phyloP scores from a whole-genome alignment of 2,797 vertebrate species.

The Kryptolebias ocellatus region DNA sequence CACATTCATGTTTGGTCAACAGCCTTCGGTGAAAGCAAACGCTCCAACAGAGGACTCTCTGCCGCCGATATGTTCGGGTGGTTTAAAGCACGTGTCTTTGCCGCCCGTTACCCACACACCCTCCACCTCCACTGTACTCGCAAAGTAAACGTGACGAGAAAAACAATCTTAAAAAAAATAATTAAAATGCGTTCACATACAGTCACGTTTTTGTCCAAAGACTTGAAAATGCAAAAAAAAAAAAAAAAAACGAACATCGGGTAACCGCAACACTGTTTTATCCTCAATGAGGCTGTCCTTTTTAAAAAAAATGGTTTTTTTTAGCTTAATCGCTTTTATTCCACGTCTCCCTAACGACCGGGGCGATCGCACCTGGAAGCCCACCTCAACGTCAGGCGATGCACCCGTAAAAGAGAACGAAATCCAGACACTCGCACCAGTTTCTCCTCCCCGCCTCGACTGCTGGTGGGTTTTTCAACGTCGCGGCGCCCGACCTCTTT shows the following conservation, averaged over 20 bases:
- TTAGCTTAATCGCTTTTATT: constrained; percentile 56
- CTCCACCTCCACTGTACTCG: constrained; percentile 12
- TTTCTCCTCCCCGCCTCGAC: constrained; percentile 37
- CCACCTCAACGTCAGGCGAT: constrained; percentile 28
- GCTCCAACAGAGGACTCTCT: constrained; percentile 1
- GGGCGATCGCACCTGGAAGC: constrained; percentile 22
- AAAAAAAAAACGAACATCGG: constrained; percentile 15
- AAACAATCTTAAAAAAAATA: constrained; percentile 16
- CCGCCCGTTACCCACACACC: constrained; percentile 1
- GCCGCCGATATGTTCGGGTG: constrained; percentile 10
- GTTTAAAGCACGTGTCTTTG: constrained; percentile 10
- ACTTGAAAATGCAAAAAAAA: constrained; percentile 27
- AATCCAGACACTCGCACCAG: constrained; percentile 24
- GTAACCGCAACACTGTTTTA: constrained; percentile 27
- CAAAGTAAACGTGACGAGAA: constrained; percentile 33
- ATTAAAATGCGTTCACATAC: constrained; percentile 42
- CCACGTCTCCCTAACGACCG: constrained; percentile 52
- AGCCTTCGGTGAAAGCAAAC: constrained; percentile 54
- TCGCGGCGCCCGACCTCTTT: constrained; percentile 26
- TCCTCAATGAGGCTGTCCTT: constrained; percentile 22
- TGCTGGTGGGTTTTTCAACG: constrained; percentile 68
- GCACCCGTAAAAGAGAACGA: constrained; percentile 1
- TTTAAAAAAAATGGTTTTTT: background rate
- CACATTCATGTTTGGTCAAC: constrained; percentile 72
- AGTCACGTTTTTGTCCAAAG: constrained; percentile 45